Percentiles rank a stretch among this genome's conserved stretches.
Evolutionary conservation across 2,797 vertebrate genomes (phyloP).

Genomic region (Yasuhikotakia modesta): DNA sequence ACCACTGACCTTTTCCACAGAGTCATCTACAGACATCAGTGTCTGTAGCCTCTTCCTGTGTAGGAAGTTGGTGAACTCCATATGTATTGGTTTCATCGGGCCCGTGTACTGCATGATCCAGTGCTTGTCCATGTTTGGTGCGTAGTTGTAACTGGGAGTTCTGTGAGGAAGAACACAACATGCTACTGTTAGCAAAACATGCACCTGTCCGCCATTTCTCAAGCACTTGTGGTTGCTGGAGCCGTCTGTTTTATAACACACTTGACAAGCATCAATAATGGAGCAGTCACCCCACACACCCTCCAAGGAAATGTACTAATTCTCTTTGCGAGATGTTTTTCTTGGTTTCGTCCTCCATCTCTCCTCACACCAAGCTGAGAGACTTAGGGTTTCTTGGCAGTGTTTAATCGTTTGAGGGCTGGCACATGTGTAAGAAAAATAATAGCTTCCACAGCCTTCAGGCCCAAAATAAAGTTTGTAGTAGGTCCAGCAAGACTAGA

Average conservation of each 20-base stretch:
- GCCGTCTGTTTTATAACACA: constrained; percentile 57
- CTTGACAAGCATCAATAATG: constrained; percentile 68
- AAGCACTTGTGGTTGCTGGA: constrained; percentile 65
- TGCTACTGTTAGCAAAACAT: constrained; percentile 17
- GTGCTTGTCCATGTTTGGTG: constrained; percentile 99
- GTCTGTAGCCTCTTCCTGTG: constrained; percentile 97
- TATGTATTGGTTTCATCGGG: constrained; percentile 97
- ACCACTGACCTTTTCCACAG: constrained; percentile 87
- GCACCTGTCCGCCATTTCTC: constrained; percentile 69
- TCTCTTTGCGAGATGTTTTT: constrained; percentile 67
- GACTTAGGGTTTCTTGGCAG: constrained; percentile 70
- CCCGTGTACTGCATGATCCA: constrained; percentile 99
- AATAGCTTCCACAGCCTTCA: constrained; percentile 63
- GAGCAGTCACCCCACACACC: constrained; percentile 63
- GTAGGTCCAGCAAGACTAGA: constrained; percentile 71
- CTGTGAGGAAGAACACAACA: constrained; percentile 67
- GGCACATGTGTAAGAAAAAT: constrained; percentile 77
- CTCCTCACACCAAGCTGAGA: constrained; percentile 71
- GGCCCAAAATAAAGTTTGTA: constrained; percentile 74
- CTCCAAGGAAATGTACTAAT: constrained; percentile 70
- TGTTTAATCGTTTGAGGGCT: constrained; percentile 75
- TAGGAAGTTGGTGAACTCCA: constrained; percentile 97
- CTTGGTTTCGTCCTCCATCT: constrained; percentile 63
- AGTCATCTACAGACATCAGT: constrained; percentile 95
- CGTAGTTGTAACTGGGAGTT: constrained; percentile 98